These are phyloP conservation scores for Clarias pachynema DNA, from an alignment of 2,797 vertebrate genomes.

Conservation along the genomic window DNA sequence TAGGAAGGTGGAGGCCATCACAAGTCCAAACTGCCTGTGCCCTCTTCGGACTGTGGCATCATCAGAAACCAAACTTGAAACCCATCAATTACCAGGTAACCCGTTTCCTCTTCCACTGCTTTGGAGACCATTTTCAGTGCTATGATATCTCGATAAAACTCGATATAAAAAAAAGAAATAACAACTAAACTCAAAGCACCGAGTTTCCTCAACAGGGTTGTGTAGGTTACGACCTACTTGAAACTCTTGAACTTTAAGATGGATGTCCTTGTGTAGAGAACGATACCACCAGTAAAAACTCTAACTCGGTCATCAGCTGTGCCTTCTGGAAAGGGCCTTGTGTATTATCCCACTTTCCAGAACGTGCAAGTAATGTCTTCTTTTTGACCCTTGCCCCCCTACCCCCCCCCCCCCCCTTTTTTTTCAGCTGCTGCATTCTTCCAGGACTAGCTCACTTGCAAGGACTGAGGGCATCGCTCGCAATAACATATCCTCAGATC, in stretches of 20 bases:
- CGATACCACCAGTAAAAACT: background rate
- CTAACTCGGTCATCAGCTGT: conserved; percentile 6
- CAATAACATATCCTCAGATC: conserved; percentile 57
- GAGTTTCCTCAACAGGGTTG: background rate
- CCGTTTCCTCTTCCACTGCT: background rate
- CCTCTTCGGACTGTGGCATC: background rate
- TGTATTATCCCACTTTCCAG: background rate
- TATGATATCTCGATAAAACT: background rate
- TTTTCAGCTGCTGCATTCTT: conserved; percentile 55
- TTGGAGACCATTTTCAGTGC: background rate
- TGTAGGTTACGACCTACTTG: background rate
- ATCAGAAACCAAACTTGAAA: background rate
- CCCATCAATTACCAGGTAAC: background rate
- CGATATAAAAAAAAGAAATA: too few relatives aligned
- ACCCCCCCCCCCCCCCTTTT: background rate
- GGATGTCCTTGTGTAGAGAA: background rate
- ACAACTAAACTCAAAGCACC: background rate
- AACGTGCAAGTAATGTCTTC: conserved; percentile 15
- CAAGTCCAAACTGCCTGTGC: background rate
- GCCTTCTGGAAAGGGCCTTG: background rate
- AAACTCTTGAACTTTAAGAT: background rate
- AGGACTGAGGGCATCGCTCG: conserved; percentile 39
- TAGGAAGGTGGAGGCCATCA: background rate
- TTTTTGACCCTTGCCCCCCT: background rate
- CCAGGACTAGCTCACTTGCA: conserved; percentile 53